Evolutionary conservation across 2,888 invertebrate genomes (phyloP), one percentile per base, ranked within the genome.

Genomic region (Acronicta leporina): DNA sequence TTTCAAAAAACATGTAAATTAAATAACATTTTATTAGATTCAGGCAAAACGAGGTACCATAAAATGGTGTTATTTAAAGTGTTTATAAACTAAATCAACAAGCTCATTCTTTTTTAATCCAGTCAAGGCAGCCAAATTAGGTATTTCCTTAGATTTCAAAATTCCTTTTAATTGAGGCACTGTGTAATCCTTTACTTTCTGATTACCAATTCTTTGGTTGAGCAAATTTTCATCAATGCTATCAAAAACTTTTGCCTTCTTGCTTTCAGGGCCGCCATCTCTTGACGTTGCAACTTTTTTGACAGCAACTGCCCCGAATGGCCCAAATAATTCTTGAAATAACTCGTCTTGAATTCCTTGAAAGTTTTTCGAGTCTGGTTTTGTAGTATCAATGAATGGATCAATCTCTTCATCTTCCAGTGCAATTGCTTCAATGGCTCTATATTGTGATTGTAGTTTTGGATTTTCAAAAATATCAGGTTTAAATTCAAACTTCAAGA

Each of bases 401-500:
- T 95, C 95, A 14, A 94, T 83, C 47, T 93, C 92, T 55, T 94
- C 94, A 73, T 95, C 91, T 73, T 95, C 95, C 43, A 97, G 90
- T 1, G 96, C 96, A 71, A 96, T 91, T 0, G 96, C 96, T 85
- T 97, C 96, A 27, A 97, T 92, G 73, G 96, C 96, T 15, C 95
- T 90, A 85, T 96, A 96, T 72, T 96, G 91, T 8, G 93, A 94
- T 82, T 97, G 96, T 30, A 96, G 83, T 57, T 91, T 93, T 0
- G 97, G 97, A 87, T 97, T 96, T 80, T 96, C 96, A 88, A 97
- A 96, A 71, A 94, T 93, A 66, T 96, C 95, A 35, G 96, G 94
- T 59, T 91, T 90, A 82, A 96, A 97, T 66, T 94, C 92, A 83
- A 96, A 95, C 51, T 90, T 89, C 49, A 97, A 84, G 60, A 94